Percentiles rank a stretch among this genome's conserved stretches.
Evolutionary conservation across 2,113 vertebrate genomes (phyloP).

Genomic region (Maccullochella peelii): DNA sequence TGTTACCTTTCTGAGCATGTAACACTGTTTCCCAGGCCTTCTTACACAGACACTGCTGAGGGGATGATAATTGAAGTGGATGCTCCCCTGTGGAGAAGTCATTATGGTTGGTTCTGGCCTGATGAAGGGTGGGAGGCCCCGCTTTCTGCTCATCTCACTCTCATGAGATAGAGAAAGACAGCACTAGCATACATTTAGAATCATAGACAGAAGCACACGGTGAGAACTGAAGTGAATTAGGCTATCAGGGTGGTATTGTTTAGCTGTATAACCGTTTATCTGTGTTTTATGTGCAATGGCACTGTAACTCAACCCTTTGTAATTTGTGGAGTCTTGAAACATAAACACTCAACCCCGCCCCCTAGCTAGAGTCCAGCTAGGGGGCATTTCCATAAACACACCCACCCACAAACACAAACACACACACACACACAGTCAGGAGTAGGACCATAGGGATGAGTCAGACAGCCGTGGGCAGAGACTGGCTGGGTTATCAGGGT

Average conservation of each 20-base stretch:
- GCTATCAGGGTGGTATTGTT: conserved; percentile 40
- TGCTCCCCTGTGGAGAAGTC: conserved; percentile 74
- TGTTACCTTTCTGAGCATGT: conserved; percentile 48
- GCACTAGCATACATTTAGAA: conserved; percentile 22
- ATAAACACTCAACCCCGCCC: conserved; percentile 66
- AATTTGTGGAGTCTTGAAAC: conserved; percentile 62
- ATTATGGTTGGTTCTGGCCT: conserved; percentile 73
- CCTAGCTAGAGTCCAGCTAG: conserved; percentile 67
- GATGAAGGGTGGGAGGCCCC: conserved; percentile 50
- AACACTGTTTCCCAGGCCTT: conserved; percentile 52
- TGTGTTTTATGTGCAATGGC: conserved; percentile 33
- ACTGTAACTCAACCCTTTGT: conserved; percentile 55
- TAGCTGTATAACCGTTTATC: conserved; percentile 22
- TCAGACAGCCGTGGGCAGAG: conserved; percentile 74
- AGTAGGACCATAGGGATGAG: conserved; percentile 70
- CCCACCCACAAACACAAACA: conserved; percentile 20
- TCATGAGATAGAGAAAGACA: conserved; percentile 37
- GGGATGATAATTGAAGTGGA: conserved; percentile 67
- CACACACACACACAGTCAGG: conserved; percentile 39
- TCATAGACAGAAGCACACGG: not conserved
- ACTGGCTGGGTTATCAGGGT: conserved; percentile 69
- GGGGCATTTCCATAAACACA: conserved; percentile 76
- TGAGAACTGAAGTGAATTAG: conserved; percentile 24
- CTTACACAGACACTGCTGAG: conserved; percentile 43
- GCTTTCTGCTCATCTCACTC: conserved; percentile 53